These are phyloP conservation scores for Cosmia pyralina DNA, from an alignment of 2,888 invertebrate genomes.

Conservation along the genomic window DNA sequence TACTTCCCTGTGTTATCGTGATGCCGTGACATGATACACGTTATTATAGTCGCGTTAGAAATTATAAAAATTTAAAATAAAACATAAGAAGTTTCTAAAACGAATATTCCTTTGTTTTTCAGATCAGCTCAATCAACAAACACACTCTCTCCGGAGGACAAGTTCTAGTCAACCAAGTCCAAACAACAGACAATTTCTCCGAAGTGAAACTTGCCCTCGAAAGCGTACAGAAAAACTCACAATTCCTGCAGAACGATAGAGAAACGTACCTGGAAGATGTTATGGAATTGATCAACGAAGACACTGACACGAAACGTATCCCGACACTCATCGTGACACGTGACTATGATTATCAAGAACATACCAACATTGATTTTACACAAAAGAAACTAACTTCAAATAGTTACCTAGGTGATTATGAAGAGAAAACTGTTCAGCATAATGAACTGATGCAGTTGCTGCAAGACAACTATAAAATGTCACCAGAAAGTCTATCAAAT, in stretches of 20 bases:
- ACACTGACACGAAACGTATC: constrained; percentile 44
- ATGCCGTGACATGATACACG: no score
- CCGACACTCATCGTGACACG: not conserved
- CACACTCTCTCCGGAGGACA: constrained; percentile 81
- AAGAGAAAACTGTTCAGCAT: constrained; percentile 35
- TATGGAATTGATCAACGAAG: constrained; percentile 73
- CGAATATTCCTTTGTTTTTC: constrained; percentile 54
- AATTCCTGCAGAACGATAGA: constrained; percentile 71
- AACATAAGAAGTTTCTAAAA: not conserved
- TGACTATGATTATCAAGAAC: constrained; percentile 17
- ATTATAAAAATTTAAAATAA: no score
- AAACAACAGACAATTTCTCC: constrained; percentile 65
- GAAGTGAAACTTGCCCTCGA: constrained; percentile 75
- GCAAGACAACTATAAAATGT: constrained; percentile 33
- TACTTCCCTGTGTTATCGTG: no score
- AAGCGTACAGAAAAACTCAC: constrained; percentile 72
- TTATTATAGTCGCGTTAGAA: no score
- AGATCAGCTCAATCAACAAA: constrained; percentile 80
- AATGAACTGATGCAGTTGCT: constrained; percentile 56
- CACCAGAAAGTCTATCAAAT: constrained; percentile 41
- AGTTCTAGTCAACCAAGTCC: constrained; percentile 75
- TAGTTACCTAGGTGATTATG: constrained; percentile 11
- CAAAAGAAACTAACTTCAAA: constrained; percentile 9
- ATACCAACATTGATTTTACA: not conserved
- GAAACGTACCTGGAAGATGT: constrained; percentile 71